Evolutionary conservation across 2,888 invertebrate species (phyloP).

Genomic region (Euproctis similis): DNA sequence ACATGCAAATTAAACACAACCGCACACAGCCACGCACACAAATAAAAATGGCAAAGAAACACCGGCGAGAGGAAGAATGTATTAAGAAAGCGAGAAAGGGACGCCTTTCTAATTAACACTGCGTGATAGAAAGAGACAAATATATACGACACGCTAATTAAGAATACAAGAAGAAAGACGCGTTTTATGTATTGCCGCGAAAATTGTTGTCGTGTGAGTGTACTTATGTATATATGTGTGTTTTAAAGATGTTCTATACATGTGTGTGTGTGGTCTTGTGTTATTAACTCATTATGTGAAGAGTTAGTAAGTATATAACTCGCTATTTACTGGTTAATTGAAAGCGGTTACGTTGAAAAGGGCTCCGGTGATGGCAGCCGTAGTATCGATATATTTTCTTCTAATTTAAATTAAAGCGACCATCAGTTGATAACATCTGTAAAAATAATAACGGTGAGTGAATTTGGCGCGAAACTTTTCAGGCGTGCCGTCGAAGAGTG

Average conservation of each 20-base stretch:
- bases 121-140: slow-evolving; percentile 56
- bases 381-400: slow-evolving; percentile 35
- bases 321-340: slow-evolving; percentile 72
- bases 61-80: slow-evolving; percentile 75
- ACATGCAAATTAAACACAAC: slow-evolving; percentile 75
- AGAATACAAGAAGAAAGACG: slow-evolving; percentile 82
- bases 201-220: slow-evolving; percentile 45
- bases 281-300: slow-evolving; percentile 75
- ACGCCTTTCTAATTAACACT: slow-evolving; percentile 68
- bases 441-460: slow-evolving; percentile 8
- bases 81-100: slow-evolving; percentile 75
- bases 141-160: slow-evolving; percentile 78
- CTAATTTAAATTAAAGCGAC: slow-evolving; percentile 2
- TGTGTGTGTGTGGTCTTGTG: slow-evolving; percentile 63
- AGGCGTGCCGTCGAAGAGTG: too few relatives aligned
- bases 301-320: slow-evolving; percentile 67
- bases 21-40: slow-evolving; percentile 75
- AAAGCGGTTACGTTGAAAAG: slow-evolving; percentile 65
- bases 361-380: slow-evolving; percentile 49
- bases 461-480: slow-evolving; percentile 14
- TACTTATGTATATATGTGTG: slow-evolving; percentile 36
- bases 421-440: slow-evolving; percentile 8
- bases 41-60: slow-evolving; percentile 76
- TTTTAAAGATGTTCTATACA: neutral
- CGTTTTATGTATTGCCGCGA: slow-evolving; percentile 67